These are phyloP conservation scores for Drosophila carrolli DNA, from an alignment of 1,140 invertebrate species.

Conservation along the genomic window DNA sequence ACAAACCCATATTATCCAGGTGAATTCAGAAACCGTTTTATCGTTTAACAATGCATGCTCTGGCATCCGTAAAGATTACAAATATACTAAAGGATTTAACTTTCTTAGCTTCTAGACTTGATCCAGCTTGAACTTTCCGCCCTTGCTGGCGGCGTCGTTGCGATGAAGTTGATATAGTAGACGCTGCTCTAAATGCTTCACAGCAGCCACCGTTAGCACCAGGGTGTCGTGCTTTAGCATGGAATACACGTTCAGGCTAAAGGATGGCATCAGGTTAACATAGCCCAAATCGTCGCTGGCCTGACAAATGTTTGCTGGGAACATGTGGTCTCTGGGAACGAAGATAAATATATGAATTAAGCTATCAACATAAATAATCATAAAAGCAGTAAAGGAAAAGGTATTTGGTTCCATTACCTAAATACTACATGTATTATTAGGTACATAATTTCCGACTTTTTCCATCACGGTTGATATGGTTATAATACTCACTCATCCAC, in stretches of 20 bases:
- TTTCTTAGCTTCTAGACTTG: slow-evolving; percentile 80
- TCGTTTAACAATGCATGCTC: slow-evolving; percentile 50
- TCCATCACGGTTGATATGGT: too few species aligned
- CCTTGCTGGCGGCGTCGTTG: slow-evolving; percentile 85
- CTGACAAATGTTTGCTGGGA: slow-evolving; percentile 93
- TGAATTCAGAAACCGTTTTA: neutral
- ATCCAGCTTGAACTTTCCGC: slow-evolving; percentile 86
- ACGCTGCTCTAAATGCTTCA: slow-evolving; percentile 94
- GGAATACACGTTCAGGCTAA: slow-evolving; percentile 94
- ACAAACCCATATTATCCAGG: neutral
- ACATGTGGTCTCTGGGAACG: slow-evolving; percentile 89
- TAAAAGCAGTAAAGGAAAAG: neutral
- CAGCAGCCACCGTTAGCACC: slow-evolving; percentile 93
- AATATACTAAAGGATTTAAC: slow-evolving; percentile 28
- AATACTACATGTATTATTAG: too few species aligned
- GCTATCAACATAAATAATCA: neutral
- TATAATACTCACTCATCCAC: slow-evolving; percentile 91
- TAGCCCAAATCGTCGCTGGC: slow-evolving; percentile 91
- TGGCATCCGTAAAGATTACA: slow-evolving; percentile 30
- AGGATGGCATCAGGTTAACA: slow-evolving; percentile 98
- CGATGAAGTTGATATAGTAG: slow-evolving; percentile 92
- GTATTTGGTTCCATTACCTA: too few species aligned
- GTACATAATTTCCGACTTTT: too few species aligned
- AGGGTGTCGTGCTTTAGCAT: slow-evolving; percentile 99
- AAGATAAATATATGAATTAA: slow-evolving; percentile 18